Percentiles rank a stretch among this genome's conserved stretches.
Evolutionary conservation across 2,888 invertebrate genomes (phyloP).

Genomic region (Drosophila prolongata): DNA sequence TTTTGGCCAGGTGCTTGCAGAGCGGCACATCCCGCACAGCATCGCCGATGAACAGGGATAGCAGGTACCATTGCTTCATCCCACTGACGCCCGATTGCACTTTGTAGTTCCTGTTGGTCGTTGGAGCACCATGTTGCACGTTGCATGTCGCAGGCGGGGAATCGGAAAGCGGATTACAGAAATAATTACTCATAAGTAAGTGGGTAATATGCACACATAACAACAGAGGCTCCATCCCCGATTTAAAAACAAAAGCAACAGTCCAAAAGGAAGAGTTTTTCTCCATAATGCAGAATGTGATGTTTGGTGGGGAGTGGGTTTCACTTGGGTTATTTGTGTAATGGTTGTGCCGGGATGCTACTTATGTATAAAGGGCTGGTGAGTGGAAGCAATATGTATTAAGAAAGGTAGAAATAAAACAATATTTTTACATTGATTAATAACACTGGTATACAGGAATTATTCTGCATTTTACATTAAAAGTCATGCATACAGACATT

Average conservation of each 20-base stretch:
- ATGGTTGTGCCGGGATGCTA: constrained; percentile 5
- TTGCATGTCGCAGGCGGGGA: constrained; percentile 39
- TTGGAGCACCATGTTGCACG: background rate
- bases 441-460: background rate
- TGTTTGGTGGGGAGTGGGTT: background rate
- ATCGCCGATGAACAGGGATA: constrained; percentile 94
- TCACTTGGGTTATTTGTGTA: constrained; percentile 11
- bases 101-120: constrained; percentile 89
- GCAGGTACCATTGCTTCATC: constrained; percentile 92
- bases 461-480: background rate
- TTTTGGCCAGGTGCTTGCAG: constrained; percentile 92
- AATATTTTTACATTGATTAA: no score
- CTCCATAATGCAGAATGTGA: constrained; percentile 6
- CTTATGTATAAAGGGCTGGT: background rate
- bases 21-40: constrained; percentile 92
- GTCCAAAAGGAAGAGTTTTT: constrained; percentile 8
- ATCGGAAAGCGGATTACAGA: constrained; percentile 80
- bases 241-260: constrained; percentile 41
- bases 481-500: background rate
- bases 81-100: constrained; percentile 87
- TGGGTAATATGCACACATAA: constrained; percentile 52
- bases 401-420: background rate
- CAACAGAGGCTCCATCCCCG: constrained; percentile 16
- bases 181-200: constrained; percentile 82
- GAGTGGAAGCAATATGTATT: background rate